A percentile compares a stretch with the other conserved stretches of the same genome.
phyloP scores from a whole-genome alignment of 2,888 invertebrate species.

The Psylliodes chrysocephalus region DNA sequence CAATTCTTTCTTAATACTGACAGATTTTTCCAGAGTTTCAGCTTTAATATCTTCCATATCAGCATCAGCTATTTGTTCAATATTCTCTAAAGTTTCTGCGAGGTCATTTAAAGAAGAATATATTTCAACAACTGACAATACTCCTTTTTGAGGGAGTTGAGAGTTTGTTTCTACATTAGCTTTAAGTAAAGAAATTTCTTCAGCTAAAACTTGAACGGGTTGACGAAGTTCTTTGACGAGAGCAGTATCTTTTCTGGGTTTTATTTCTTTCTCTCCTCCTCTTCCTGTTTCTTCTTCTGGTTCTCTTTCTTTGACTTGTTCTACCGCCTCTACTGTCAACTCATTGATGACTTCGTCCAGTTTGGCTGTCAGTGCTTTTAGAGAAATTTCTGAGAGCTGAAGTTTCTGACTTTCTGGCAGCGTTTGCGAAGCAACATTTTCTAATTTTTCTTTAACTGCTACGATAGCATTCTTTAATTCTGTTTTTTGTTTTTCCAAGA shows the following conservation, averaged over 20 bases:
- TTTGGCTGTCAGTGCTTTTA: slow-evolving; percentile 33
- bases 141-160: too few relatives aligned
- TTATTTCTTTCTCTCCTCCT: slow-evolving; percentile 1
- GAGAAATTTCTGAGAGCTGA: slow-evolving; percentile 26
- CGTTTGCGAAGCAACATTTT: slow-evolving; percentile 22
- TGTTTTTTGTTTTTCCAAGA: slow-evolving; percentile 14
- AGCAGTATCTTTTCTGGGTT: not conserved
- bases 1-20: not conserved
- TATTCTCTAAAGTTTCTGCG: too few relatives aligned
- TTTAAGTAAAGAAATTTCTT: not conserved
- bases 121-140: too few relatives aligned
- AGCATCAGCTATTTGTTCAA: too few relatives aligned
- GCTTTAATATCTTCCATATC: not conserved
- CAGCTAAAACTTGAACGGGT: not conserved
- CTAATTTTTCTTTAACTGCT: slow-evolving; percentile 30
- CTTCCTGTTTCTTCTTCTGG: slow-evolving; percentile 19
- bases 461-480: slow-evolving; percentile 14
- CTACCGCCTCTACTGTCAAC: not conserved
- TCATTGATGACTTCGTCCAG: slow-evolving; percentile 9
- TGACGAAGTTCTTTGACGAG: not conserved
- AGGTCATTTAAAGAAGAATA: too few relatives aligned
- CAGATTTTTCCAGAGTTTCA: not conserved
- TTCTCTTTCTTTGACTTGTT: not conserved
- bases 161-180: too few relatives aligned
- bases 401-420: slow-evolving; percentile 26